Evolutionary conservation across 1,140 invertebrate genomes (phyloP), one percentile per base, ranked within the genome.

Genomic region (Chironomus tepperi): DNA sequence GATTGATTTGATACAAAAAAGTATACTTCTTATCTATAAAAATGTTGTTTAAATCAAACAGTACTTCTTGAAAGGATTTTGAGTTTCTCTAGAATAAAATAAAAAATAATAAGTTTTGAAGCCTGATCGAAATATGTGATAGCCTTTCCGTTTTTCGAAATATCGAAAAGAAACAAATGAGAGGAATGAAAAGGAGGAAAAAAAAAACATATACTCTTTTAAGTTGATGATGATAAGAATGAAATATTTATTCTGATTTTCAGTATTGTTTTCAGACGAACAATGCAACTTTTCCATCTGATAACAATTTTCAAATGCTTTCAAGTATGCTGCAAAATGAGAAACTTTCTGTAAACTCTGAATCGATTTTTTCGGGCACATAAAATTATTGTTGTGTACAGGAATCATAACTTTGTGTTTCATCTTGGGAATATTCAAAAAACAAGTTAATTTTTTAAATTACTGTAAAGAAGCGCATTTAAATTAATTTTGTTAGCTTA

Each of bases 191-290:
- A n/a, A n/a, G n/a, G 47, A 57, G 12, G 15, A 9, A 47, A 15
- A 57, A n/a, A 57, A 57, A 57, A 57, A 57, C 47, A 57, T 57
- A 57, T 57, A 57, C 47, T 57, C 47, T 12, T 57, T n/a, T 57
- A 57, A 57, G 16, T 70, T 70, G 65, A 70, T 70, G 16, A 9
- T 70, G 65, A 70, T 70, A 70, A 70, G 65, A 21, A 70, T 70
- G 65, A 70, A 70, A 70, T 70, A 70, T 70, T 70, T 70, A 70
- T 70, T 70, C 65, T 70, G 65, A 70, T 70, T 70, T 57, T 21
- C 65, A 70, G 65, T 70, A 70, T 70, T 70, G 65, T 70, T 70
- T 70, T 21, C 65, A 70, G 19, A 21, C 65, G 19, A 70, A 70
- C 65, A 70, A 70, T 70, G 65, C 65, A 70, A 70, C 65, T 70